Evolutionary conservation across 2,113 vertebrate species (phyloP).

Genomic region (Tylochromis polylepis): DNA sequence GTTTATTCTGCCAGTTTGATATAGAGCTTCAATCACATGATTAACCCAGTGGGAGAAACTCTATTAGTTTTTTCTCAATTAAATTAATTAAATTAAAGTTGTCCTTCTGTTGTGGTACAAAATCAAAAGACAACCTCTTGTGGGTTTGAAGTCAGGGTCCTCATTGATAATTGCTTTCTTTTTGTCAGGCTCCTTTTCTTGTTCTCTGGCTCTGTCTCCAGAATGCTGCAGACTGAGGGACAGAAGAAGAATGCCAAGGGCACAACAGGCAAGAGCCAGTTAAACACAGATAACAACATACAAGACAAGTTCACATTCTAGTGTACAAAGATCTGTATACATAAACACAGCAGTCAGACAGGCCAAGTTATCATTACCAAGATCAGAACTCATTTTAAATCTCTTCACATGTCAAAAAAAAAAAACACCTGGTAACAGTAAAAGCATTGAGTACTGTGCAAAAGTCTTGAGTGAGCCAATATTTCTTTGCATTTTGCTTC

Average conservation of each 20-base stretch:
- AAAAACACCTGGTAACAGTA: neutral
- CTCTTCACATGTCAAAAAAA: neutral
- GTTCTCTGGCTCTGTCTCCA: constrained; percentile 28
- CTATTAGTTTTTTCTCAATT: neutral
- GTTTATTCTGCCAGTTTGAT: neutral
- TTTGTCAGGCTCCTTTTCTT: constrained; percentile 50
- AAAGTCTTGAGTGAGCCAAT: neutral
- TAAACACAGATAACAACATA: neutral
- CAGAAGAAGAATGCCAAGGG: neutral
- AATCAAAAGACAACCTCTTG: constrained; percentile 67
- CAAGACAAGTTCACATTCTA: neutral
- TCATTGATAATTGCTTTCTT: constrained; percentile 61
- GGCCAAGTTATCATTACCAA: neutral
- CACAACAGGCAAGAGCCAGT: neutral
- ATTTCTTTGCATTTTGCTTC: neutral
- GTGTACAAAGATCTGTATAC: neutral
- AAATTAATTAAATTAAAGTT: neutral
- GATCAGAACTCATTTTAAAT: neutral
- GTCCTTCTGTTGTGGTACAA: neutral
- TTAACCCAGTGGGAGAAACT: neutral
- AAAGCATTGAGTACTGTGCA: neutral
- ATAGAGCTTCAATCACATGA: neutral
- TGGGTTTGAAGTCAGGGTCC: constrained; percentile 77
- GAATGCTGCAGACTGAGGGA: constrained; percentile 53
- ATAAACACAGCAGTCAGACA: neutral